Percentiles rank a stretch among this genome's conserved stretches.
Evolutionary conservation across 2,888 invertebrate genomes (phyloP).

Genomic region (Leptopilina myrica): DNA sequence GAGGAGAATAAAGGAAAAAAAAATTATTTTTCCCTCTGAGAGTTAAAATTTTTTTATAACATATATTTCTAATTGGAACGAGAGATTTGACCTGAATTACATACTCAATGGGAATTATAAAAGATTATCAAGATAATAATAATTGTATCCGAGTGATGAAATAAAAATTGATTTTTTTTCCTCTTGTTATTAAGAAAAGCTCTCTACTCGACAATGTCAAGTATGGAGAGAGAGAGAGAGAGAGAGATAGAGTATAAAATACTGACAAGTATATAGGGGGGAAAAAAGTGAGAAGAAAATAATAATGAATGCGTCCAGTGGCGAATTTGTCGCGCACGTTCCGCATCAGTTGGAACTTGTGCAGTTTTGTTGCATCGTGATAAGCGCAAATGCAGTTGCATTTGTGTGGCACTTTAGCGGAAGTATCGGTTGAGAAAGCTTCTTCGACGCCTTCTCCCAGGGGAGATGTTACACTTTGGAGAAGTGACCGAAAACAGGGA

Average conservation of each 20-base stretch:
- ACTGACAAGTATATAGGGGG: too few relatives aligned
- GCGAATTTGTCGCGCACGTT: constrained; percentile 29
- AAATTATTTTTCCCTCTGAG: too few relatives aligned
- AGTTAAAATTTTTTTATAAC: too few relatives aligned
- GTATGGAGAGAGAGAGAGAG: background rate
- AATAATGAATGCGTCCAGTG: background rate
- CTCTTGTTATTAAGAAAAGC: background rate
- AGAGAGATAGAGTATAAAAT: background rate
- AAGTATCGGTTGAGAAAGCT: constrained; percentile 28
- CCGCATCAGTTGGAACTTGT: background rate
- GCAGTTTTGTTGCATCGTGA: constrained; percentile 13
- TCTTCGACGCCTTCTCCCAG: constrained; percentile 36
- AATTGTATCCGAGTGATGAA: background rate
- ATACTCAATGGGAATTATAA: too few relatives aligned
- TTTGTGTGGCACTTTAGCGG: constrained; percentile 29
- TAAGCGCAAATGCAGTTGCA: background rate
- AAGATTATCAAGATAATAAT: too few relatives aligned
- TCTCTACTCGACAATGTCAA: background rate
- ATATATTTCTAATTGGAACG: too few relatives aligned
- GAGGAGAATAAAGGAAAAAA: too few relatives aligned
- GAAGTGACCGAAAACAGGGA: constrained; percentile 49
- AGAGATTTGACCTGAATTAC: too few relatives aligned
- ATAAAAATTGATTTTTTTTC: background rate
- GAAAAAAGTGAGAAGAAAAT: background rate
- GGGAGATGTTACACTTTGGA: constrained; percentile 43